Evolutionary conservation across 2,888 invertebrate species (phyloP).

Genomic region (Synergus gifuensis): DNA sequence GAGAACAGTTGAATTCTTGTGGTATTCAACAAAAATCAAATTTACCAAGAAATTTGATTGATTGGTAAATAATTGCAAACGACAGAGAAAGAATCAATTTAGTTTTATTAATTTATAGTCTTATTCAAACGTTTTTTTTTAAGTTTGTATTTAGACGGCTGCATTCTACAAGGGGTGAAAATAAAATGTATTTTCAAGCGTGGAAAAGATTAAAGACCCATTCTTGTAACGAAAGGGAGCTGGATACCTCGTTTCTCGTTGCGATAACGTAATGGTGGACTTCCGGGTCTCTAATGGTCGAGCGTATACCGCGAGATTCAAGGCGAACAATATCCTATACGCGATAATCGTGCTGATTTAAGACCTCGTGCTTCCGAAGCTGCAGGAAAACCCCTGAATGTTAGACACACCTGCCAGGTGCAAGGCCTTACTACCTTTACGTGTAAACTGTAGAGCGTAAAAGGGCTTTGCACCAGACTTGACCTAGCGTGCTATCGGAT

Average conservation of each 20-base stretch:
- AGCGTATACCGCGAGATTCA: constrained; percentile 56
- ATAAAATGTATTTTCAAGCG: neutral
- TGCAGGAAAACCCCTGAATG: constrained; percentile 70
- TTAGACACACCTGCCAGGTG: constrained; percentile 68
- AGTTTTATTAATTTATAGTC: too few relatives aligned
- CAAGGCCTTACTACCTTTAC: constrained; percentile 38
- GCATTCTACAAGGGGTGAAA: neutral
- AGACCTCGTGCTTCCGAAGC: constrained; percentile 68
- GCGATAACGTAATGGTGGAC: constrained; percentile 70
- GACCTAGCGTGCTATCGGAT: constrained; percentile 69
- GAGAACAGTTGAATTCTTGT: neutral
- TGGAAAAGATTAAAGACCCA: constrained; percentile 48
- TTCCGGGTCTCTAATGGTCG: constrained; percentile 68
- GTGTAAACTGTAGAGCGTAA: neutral
- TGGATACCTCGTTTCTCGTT: constrained; percentile 50
- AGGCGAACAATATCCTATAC: constrained; percentile 66
- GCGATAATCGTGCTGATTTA: constrained; percentile 75
- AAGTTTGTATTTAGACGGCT: too few relatives aligned
- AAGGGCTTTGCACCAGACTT: constrained; percentile 38
- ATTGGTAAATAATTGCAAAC: too few relatives aligned
- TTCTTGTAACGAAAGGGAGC: constrained; percentile 42
- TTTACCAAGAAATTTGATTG: too few relatives aligned
- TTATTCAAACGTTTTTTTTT: too few relatives aligned
- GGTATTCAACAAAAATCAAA: too few relatives aligned
- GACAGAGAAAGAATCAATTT: too few relatives aligned